Conservation (phyloP, 2,797 vertebrate genomes). For the Lindbergichthys nudifrons region DNA sequence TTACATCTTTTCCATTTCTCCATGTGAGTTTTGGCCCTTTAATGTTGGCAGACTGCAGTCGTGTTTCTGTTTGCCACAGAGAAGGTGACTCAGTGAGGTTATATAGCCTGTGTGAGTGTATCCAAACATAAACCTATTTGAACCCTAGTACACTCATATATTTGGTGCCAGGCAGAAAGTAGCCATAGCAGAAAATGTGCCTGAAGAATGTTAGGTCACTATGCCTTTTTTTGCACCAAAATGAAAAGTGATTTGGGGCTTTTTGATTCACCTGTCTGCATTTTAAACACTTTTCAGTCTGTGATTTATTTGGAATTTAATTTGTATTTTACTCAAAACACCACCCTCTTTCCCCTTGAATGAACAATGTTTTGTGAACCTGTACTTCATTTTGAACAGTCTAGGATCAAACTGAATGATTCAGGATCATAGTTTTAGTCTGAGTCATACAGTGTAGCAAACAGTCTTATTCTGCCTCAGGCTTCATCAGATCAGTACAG, state of each 20-base stretch:
- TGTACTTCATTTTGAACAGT: not conserved
- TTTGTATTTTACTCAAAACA: not conserved
- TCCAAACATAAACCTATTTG: too few species aligned
- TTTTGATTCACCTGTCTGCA: too few species aligned
- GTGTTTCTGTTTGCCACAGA: constrained; percentile 11
- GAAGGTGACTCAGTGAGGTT: constrained; percentile 48
- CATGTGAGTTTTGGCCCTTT: not conserved
- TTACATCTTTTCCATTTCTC: constrained; percentile 6
- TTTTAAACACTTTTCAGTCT: too few species aligned
- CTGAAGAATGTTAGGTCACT: not conserved
- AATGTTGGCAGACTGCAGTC: constrained; percentile 43
- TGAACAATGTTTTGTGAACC: not conserved
- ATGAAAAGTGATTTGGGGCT: not conserved
- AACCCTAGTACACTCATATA: too few species aligned
- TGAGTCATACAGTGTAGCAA: constrained; percentile 54
- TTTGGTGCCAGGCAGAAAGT: too few species aligned
- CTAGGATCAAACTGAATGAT: constrained; percentile 28
- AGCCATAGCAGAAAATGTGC: too few species aligned
- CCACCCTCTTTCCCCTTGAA: not conserved
- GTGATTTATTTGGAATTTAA: not conserved
- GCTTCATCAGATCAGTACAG: constrained; percentile 1
- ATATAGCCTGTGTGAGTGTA: not conserved
- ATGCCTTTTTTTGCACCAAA: too few species aligned
- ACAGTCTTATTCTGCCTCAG: not conserved
- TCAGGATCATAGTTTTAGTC: constrained; percentile 48